These are phyloP conservation scores for Caenorhabditis virilis DNA, from an alignment of 2,888 invertebrate genomes.

Conservation along the genomic window DNA sequence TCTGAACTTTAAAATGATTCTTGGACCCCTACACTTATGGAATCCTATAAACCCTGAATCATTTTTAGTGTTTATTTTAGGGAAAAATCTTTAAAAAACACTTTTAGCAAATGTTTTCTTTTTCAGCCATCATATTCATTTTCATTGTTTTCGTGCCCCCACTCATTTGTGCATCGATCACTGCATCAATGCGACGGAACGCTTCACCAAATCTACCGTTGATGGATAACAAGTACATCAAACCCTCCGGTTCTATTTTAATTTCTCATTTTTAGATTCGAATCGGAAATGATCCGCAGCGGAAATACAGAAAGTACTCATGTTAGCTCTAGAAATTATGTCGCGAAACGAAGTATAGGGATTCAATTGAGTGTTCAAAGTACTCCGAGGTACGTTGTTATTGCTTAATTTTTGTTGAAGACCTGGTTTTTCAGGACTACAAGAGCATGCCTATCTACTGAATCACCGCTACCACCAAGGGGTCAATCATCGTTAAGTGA, in stretches of 20 bases:
- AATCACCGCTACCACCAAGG: slow-evolving; percentile 42
- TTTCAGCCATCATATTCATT: slow-evolving; percentile 42
- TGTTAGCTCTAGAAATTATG: slow-evolving; percentile 42
- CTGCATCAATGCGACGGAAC: slow-evolving; percentile 39
- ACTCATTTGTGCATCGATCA: slow-evolving; percentile 46
- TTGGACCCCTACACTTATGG: no score
- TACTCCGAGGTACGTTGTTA: slow-evolving; percentile 55
- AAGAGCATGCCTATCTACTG: slow-evolving; percentile 37
- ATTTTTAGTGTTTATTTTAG: no score
- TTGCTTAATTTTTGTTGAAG: not conserved
- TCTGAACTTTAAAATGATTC: no score
- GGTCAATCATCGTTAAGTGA: slow-evolving; percentile 43
- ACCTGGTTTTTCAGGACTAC: slow-evolving; percentile 29
- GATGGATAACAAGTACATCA: slow-evolving; percentile 45
- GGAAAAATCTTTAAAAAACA: not conserved
- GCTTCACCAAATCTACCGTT: slow-evolving; percentile 43
- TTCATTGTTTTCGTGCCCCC: slow-evolving; percentile 52
- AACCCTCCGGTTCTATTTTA: not conserved
- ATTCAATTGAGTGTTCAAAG: slow-evolving; percentile 61
- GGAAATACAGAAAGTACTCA: slow-evolving; percentile 64
- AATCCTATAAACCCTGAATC: no score
- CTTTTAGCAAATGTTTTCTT: not conserved
- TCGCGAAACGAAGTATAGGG: slow-evolving; percentile 59
- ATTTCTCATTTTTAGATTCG: slow-evolving; percentile 36
- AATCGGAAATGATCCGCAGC: slow-evolving; percentile 61